Base-by-base conservation (phyloP, 2,888 invertebrate genomes). In the Amorpha juglandis region DNA sequence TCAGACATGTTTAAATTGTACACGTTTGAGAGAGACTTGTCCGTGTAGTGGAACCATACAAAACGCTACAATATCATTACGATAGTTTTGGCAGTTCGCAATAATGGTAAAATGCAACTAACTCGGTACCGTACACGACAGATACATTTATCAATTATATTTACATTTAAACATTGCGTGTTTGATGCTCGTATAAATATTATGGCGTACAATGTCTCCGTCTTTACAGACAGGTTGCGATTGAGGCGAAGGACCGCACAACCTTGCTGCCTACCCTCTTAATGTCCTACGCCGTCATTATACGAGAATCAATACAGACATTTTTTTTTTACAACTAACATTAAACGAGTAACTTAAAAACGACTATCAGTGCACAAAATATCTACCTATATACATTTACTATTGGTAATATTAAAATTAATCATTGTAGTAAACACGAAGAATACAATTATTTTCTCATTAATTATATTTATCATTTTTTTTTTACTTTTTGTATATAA, bases 31-130 rank as follows among this genome's bases (percentile, higher is more conserved):
- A 9, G 7, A 38, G 38, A 55, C 12, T 11, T 42, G 67, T 69
- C 65, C 62, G 70, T 77, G 78, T 79, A 82, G 78, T 77, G 77
- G 69, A 27, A 52, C 52, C 70, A 70, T 71, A 74, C 77, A 76
- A 73, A 71, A 77, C 82, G 87, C 90, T 89, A 91, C 83, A 90
- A 88, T 88, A 87, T 87, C 82, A 89, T 88, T 88, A 90, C 84
- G 91, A 87, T 90, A 89, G 83, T 90, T 93, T 92, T 93, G 92
- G 92, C 92, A 92, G 92, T 90, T 89, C 86, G 91, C 91, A 90
- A 90, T 86, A 89, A 90, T 90, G 90, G 91, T 92, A 91, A 92
- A 91, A 91, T 92, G 92, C 92, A 90, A 87, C 89, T 89, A 89
- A 87, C 82, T 85, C 79, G 79, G 79, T 80, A 76, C 79, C 68